Evolutionary conservation across 1,140 invertebrate genomes (phyloP), one percentile per base, ranked within the genome.

Genomic region (Bombus fervidus): DNA sequence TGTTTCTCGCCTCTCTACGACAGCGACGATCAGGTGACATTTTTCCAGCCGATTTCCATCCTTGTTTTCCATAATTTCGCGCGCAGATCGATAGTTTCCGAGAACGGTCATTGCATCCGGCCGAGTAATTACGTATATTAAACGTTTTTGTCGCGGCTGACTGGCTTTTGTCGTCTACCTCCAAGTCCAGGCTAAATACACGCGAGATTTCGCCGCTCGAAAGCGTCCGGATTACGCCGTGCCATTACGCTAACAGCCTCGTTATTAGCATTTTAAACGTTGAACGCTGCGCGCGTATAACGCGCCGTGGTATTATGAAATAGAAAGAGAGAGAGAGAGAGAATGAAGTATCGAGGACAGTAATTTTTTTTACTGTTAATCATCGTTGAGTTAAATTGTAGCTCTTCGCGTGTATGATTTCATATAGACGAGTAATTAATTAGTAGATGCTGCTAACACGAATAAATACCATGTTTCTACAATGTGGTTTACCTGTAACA

Each of bases 211-310:
- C 72, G 10, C 41, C 22, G 72, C 43, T n/a, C 43, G 57, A 82
- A 74, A 47, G 43, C 71, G 69, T 64, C 81, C 25, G 59, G 39
- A 82, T 75, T 39, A 78, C 59, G 75, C 31, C 22, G 31, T 10
- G 43, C 25, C 31, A 80, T 80, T 47, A 68, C 64, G 77, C 22
- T 80, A 80, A 80, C 57, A 68, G 41, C 77, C 64, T 68, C 64
- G 77, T 68, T 80, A 78, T 68, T 34, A 80, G 41, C 77, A n/a
- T 68, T 68, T 78, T 41, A 64, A 77, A 77, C 57, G 47, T 78
- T 31, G 62, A 64, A 64, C 57, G 34, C 25, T 28, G 39, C n/a
- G 43, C 31, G 73, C 10, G 10, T 34, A 28, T 77, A 77, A 62
- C 59, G n/a, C 13, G 37, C 1, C 3, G 1, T 9, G n/a, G 13